Evolutionary conservation across 2,888 invertebrate genomes (phyloP).

Genomic region (Tachina lurida): DNA sequence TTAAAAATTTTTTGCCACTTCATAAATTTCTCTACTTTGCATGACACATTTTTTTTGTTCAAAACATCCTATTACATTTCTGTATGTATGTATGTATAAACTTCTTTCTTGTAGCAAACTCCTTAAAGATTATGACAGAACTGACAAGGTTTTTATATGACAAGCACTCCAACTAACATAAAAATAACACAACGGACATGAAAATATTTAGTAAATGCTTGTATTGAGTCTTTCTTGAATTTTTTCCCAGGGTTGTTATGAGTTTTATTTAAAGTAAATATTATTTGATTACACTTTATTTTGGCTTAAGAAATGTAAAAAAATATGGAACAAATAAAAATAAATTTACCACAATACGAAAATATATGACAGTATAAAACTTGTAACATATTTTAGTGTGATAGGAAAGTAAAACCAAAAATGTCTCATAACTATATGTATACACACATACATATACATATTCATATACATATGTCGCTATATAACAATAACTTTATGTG

Average conservation of each 20-base stretch:
- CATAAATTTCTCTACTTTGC: no score
- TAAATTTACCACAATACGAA: conserved; percentile 2
- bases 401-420: not conserved
- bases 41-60: no score
- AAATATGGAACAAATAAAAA: not conserved
- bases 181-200: not conserved
- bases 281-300: conserved; percentile 8
- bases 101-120: not conserved
- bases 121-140: not conserved
- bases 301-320: not conserved
- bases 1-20: no score
- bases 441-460: not conserved
- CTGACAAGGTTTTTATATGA: not conserved
- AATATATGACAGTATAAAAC: conserved; percentile 34
- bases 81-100: no score
- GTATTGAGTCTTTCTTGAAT: not conserved
- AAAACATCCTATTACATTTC: no score
- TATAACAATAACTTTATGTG: not conserved
- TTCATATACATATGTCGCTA: not conserved
- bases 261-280: conserved; percentile 24
- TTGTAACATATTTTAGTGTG: not conserved
- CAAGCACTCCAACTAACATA: conserved; percentile 11
- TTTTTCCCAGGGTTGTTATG: conserved; percentile 2
- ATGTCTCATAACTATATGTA: not conserved
- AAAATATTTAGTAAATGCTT: not conserved